Conservation (phyloP, 2,888 invertebrate genomes). For the Chrysolina oricalcia region DNA sequence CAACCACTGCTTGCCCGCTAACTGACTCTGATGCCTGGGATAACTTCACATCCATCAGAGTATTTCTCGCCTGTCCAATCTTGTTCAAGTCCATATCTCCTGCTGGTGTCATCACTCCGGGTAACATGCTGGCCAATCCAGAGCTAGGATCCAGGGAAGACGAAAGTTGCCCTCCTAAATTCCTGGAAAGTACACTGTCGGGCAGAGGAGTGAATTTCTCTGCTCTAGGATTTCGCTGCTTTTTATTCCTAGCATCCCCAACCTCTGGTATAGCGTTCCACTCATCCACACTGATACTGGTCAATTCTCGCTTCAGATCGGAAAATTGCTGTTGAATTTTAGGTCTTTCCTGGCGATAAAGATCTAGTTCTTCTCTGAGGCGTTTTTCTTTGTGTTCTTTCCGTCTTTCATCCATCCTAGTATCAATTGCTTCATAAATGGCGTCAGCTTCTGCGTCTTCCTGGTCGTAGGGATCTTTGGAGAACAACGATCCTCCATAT, state of each 20-base stretch:
- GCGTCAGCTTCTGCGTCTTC: conserved; percentile 99
- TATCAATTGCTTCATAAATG: conserved; percentile 98
- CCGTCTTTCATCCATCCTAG: conserved; percentile 98
- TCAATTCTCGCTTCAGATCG: conserved; percentile 92
- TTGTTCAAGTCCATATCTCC: conserved; percentile 97
- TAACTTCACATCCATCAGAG: conserved; percentile 98
- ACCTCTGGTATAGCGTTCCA: conserved; percentile 99
- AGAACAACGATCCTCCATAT: conserved; percentile 98
- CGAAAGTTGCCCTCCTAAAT: conserved; percentile 86
- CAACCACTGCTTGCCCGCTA: conserved; percentile 98
- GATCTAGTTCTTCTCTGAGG: conserved; percentile 93
- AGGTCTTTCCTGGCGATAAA: conserved; percentile 94
- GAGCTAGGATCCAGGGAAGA: conserved; percentile 88
- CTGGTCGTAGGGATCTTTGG: conserved; percentile 99
- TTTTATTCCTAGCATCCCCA: conserved; percentile 98
- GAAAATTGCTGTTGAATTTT: conserved; percentile 92
- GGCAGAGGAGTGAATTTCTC: conserved; percentile 99
- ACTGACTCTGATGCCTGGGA: conserved; percentile 98
- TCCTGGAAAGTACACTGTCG: conserved; percentile 93
- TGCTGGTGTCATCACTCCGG: conserved; percentile 88
- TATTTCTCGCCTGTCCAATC: conserved; percentile 99
- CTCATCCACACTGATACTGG: conserved; percentile 87
- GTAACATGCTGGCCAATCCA: conserved; percentile 90
- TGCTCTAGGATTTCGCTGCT: conserved; percentile 94
- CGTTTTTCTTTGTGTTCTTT: conserved; percentile 95